Base-by-base conservation (phyloP, 2,113 vertebrate genomes). In the Oreotrochilus melanogaster region DNA sequence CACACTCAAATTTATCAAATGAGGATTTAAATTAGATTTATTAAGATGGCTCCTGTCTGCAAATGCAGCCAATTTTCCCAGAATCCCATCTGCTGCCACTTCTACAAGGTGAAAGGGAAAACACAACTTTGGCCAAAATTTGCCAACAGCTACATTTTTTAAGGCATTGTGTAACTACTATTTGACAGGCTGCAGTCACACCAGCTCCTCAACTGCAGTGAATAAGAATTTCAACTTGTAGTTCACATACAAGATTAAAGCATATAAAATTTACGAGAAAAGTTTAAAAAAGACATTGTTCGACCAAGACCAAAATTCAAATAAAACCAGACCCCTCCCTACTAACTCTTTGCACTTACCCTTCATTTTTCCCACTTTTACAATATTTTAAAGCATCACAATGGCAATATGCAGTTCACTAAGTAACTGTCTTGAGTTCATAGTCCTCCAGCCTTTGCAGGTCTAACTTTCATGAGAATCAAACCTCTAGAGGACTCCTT, bases 11-110 rank as follows among this genome's bases (percentile, higher is more conserved):
- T 70, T 86, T 42, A 86, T 85, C 54, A 94, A 90, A 51, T 48
- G 78, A 78, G 28, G 51, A 56, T 88, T 96, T 90, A 85, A 86
- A 88, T 67, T 81, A 8, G 7, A 57, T 86, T 96, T 88, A 84
- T n/a, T 73, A 72, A 86, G 64, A 88, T 24, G 12, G 14, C 19
- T 78, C n/a, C 67, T 64, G 18, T 43, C 58, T 81, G 60, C 39
- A 69, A 83, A 15, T 31, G 24, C 17, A 81, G 75, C 10, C 45
- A 18, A 6, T 60, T 25, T 89, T 82, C n/a, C 35, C 14, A 74
- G 81, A 75, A 86, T 74, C n/a, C 25, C 23, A 57, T 74, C 81
- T 62, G 51, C 88, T 81, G 42, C 37, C 42, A 66, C 22, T 64
- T 92, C 35, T 60, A 94, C 82, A 76, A 78, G 33, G 37, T 69